These are phyloP conservation scores for Allacma fusca DNA, from an alignment of 2,888 invertebrate species.

Conservation along the genomic window DNA sequence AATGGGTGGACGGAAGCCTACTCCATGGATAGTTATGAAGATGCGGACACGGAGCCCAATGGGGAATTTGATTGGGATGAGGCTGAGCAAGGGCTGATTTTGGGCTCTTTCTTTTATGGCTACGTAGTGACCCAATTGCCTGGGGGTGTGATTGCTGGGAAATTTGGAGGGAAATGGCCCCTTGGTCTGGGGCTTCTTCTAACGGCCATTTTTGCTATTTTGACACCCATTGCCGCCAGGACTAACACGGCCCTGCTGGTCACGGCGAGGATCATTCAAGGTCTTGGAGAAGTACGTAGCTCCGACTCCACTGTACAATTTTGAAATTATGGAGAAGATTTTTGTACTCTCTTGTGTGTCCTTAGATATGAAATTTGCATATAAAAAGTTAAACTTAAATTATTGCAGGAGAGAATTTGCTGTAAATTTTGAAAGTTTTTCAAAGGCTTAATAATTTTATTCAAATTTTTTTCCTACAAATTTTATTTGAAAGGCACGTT, in stretches of 20 bases:
- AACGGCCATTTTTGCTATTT: conserved; percentile 81
- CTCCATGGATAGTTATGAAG: too few species aligned
- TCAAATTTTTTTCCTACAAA: background rate
- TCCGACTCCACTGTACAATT: too few species aligned
- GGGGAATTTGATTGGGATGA: conserved; percentile 50
- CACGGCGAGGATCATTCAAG: conserved; percentile 77
- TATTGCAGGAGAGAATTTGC: background rate
- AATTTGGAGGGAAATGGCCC: conserved; percentile 85
- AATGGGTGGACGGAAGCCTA: too few species aligned
- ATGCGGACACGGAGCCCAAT: background rate
- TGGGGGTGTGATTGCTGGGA: conserved; percentile 80
- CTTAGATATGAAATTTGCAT: too few species aligned
- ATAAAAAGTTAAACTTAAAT: too few species aligned
- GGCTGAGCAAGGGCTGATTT: conserved; percentile 50
- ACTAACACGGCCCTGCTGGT: conserved; percentile 77
- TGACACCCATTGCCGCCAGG: conserved; percentile 78
- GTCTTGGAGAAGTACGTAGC: conserved; percentile 79
- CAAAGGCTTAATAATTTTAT: too few species aligned
- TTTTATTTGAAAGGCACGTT: conserved; percentile 63
- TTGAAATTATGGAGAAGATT: too few species aligned
- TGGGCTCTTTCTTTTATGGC: conserved; percentile 80
- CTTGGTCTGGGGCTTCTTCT: conserved; percentile 82
- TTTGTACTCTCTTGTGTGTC: too few species aligned
- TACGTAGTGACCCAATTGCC: conserved; percentile 85
- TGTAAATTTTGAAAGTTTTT: too few species aligned